Percentiles rank a stretch among this genome's conserved stretches.
phyloP scores from a whole-genome alignment of 2,888 invertebrate species.

The Choreutis nemorana region DNA sequence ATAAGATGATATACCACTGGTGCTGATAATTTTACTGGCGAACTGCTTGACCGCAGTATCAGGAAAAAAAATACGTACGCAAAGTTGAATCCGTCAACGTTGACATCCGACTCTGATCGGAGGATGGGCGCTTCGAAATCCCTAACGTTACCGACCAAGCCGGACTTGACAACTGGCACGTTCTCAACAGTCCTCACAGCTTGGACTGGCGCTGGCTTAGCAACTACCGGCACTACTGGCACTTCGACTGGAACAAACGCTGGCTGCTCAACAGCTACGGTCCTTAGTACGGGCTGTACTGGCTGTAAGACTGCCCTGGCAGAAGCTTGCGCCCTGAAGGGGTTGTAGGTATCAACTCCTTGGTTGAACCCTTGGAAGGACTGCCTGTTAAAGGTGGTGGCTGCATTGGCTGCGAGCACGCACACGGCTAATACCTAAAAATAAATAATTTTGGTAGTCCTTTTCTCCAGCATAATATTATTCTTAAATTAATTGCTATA shows the following conservation, averaged over 20 bases:
- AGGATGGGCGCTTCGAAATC: conserved; percentile 19
- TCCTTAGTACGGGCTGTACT: too few species aligned
- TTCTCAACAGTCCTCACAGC: neutral
- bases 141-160: conserved; percentile 7
- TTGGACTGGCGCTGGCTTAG: neutral
- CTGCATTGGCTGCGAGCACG: conserved; percentile 16
- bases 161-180: conserved; percentile 9
- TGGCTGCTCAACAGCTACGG: too few species aligned
- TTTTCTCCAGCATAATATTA: too few species aligned
- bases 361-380: conserved; percentile 8
- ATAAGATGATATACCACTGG: too few species aligned
- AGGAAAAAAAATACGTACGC: conserved; percentile 15
- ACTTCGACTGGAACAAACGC: neutral
- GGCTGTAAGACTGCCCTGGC: too few species aligned
- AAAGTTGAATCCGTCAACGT: conserved; percentile 20
- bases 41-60: too few species aligned
- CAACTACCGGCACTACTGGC: too few species aligned
- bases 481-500: too few species aligned
- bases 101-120: conserved; percentile 18
- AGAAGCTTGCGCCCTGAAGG: conserved; percentile 11
- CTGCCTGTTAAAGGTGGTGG: too few species aligned
- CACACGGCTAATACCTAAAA: conserved; percentile 16
- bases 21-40: too few species aligned
- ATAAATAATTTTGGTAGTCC: too few species aligned
- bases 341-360: conserved; percentile 10